Conservation (phyloP, 1,140 invertebrate genomes). For the Macrocentrus cingulum region DNA sequence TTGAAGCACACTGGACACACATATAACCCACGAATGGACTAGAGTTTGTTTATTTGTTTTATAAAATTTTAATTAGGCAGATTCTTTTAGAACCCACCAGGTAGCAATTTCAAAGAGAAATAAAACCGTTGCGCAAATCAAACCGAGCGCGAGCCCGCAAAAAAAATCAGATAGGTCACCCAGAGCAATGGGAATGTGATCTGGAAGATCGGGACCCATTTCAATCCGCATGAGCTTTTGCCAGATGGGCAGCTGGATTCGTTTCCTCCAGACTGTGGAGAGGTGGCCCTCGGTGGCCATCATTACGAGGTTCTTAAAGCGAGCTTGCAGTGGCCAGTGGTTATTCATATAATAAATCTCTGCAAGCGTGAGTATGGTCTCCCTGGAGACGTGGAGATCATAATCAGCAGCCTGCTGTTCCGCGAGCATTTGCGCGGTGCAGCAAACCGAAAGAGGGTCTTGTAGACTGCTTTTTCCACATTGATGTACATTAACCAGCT, state of each 20-base stretch:
- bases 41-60: too few species aligned
- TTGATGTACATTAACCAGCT: not conserved
- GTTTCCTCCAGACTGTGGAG: not conserved
- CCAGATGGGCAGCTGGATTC: too few species aligned
- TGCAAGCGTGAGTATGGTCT: not conserved
- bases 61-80: too few species aligned
- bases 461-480: not conserved
- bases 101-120: constrained; percentile 1
- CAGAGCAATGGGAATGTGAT: not conserved
- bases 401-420: not conserved
- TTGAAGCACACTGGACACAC: too few species aligned
- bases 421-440: not conserved
- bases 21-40: too few species aligned
- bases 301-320: not conserved
- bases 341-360: not conserved
- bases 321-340: not conserved
- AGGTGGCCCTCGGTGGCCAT: not conserved
- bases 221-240: not conserved
- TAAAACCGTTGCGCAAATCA: not conserved
- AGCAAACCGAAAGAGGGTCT: not conserved
- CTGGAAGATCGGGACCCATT: not conserved
- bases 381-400: not conserved
- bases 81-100: too few species aligned
- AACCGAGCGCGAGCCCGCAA: not conserved
- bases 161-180: not conserved